Base-by-base conservation (phyloP, 2,888 invertebrate genomes). In the Melanophora roralis region DNA sequence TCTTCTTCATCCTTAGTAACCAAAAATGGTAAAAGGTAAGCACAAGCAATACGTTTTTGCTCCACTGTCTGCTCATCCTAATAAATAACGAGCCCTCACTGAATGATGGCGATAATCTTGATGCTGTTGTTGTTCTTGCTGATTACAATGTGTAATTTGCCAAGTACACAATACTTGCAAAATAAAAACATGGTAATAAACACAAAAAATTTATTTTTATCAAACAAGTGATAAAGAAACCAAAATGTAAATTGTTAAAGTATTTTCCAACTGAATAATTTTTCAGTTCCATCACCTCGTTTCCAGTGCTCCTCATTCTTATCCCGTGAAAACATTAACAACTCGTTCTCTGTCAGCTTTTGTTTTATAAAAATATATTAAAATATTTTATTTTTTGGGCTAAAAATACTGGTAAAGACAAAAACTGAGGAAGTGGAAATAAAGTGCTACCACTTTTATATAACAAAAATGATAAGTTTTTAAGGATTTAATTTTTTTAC, bases 221-320 rank as follows among this genome's bases (percentile, higher is more conserved):
- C 27, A 57, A 75, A 55, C 47, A 55, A 32, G 55, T 59, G 47
- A 72, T 62, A 64, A 51, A 69, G 64, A 64, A 73, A 73, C 65
- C 57, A 67, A 67, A 59, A 16, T 71, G n/a, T 75, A n/a, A n/a
- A 59, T 49, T 72, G 75, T 75, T 62, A 40, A 57, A 73, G 27
- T 62, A 80, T 76, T 76, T 80, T 76, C 76, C 76, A 73, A 64
- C 40, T 51, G 72, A 80, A 72, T 73, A 68, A 60, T 34, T 68
- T 51, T 49, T 38, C 16, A 21, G 23, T 38, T 36, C 38, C 32
- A 11, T 11, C 49, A 51, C 65, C 59, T 59, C 53, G 34, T 53
- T 60, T 73, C 40, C 5, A 27, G 36, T 36, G 8, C 36, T 2
- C 11, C 27, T 27, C 5, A 27, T 27, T n/a, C 23, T n/a, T n/a